Base-by-base conservation (phyloP, 1,140 invertebrate genomes). In the Odontomachus brunneus region DNA sequence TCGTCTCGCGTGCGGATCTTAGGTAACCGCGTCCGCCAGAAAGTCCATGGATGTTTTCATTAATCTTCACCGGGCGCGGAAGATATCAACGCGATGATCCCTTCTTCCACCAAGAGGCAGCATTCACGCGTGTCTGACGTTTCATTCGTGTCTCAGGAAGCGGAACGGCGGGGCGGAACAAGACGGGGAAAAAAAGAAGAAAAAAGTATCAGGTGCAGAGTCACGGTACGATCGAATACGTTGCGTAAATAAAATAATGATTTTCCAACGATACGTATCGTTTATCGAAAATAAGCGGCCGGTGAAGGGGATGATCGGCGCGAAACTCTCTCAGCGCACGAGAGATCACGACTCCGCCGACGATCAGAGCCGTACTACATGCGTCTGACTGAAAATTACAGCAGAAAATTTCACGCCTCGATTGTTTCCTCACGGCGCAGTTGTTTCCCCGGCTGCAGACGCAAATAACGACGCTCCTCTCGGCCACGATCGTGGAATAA, bases 1-100 rank as follows among this genome's bases (percentile, higher is more conserved):
- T 84, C 60, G 71, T 72, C 44, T 86, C 71, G 44, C 38, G 60
- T 73, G 84, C 12, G 1, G 4, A 11, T 55, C 26, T 33, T 38
- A 65, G 38, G 1, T 12, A 14, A 26, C 51, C 14, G 9, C 5
- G 14, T 44, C 12, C 9, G 4, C 15, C 44, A 49, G 24, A 66
- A 65, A 59, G 48, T 62, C 62, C 44, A 62, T 29, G 15, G 57
- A 78, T 33, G 2, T 24, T 51, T 63, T 78, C 17, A 78, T 67
- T 44, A 44, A 80, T 63, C 7, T 63, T 49, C 11, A 12, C 24
- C 11, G 22, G 12, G n/a, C 5, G n/a, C n/a, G n/a, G 3, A 17
- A 1, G 53, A 60, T 49, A 44, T 48, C 26, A 62, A 12, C 22
- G 17, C n/a, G 15, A 29, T 62, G 15, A 29, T 62, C 29, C 33